Evolutionary conservation across 2,797 vertebrate species (phyloP), one percentile per base, ranked within the genome.

Genomic region (Taenioides sp.): DNA sequence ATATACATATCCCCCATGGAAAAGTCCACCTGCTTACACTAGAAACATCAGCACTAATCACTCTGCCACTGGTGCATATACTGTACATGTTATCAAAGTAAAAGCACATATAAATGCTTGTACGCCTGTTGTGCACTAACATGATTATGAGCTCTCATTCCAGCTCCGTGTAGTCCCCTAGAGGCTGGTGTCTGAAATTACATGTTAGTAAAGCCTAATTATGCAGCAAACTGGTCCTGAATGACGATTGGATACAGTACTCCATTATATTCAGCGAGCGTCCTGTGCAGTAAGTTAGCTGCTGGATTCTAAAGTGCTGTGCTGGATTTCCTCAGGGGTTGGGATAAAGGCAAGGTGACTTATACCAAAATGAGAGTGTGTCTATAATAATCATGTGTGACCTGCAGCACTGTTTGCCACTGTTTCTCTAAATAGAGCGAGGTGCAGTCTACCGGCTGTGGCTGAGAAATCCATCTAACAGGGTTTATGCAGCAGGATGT

Each of bases 161-260:
- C 52, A 63, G 76, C 68, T 43, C 71, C 65, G 66, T 81, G 58
- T 66, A 76, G 75, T 65, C 87, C 82, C 82, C 85, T 85, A 81
- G 84, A 79, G 84, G 83, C 54, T 60, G n/a, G 34, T 27, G 22
- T 23, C 34, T 59, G 28, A 34, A 79, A 7, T 68, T 18, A 20
- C 84, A 83, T 11, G 3, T 27, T 62, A 49, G 31, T 60, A 59
- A 69, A 52, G 5, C 5, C 50, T 23, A 18, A 5, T 57, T 34
- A 34, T 55, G 50, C 28, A 40, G 50, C 65, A 67, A 4, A 57
- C 50, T 22, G 50, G n/a, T 3, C 2, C 25, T 22, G 27, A 31
- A 31, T 34, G 20, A 57, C 6, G 12, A 37, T 37, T 57, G 52
- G 28, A 37, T 22, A 27, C 25, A 27, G 25, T 27, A 23, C 27